Base-by-base conservation (phyloP, 2,888 invertebrate genomes). In the Parnassius mnemosyne region DNA sequence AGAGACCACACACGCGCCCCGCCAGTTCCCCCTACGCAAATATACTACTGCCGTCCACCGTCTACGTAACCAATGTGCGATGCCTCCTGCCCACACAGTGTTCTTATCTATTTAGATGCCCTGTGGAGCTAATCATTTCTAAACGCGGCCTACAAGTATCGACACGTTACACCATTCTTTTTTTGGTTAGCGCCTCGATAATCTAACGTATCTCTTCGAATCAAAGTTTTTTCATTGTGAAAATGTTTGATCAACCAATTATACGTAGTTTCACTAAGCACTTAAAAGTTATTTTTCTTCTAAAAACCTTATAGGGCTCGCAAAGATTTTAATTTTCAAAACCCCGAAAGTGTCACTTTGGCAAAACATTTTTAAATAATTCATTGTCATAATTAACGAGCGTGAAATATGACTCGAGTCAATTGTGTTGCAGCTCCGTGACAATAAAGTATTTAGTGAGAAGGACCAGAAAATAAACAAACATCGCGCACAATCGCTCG, bases 401-500 rank as follows among this genome's bases (percentile, higher is more conserved):
- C 84, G 80, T 88, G 86, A 89, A 90, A 90, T 89, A 87, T 85
- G 84, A 77, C 72, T 74, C 72, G 69, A 79, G 77, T 78, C 81
- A 78, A 85, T 84, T 84, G 82, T 82, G 79, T 78, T 73, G 77
- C 77, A 81, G 76, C 76, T 79, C 77, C 79, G 82, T 84, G 79
- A 89, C 87, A 89, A 87, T 83, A 78, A 79, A 72, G 74, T 85
- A 84, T 90, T 89, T 89, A 87, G 84, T 80, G 78, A 80, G 88
- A 87, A 86, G 87, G 86, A 84, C 79, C 79, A 74, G 86, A 64
- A 89, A 90, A 89, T 89, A 90, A 90, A 91, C 89, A 91, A 90
- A 91, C 86, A 87, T 81, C 68, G 78, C 71, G 74, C 81, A 89
- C 87, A 89, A 86, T 84, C 80, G 80, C 75, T 76, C 79, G 82